These are phyloP conservation scores for Aramus guarauna DNA, from an alignment of 2,113 vertebrate species.

Conservation along the genomic window DNA sequence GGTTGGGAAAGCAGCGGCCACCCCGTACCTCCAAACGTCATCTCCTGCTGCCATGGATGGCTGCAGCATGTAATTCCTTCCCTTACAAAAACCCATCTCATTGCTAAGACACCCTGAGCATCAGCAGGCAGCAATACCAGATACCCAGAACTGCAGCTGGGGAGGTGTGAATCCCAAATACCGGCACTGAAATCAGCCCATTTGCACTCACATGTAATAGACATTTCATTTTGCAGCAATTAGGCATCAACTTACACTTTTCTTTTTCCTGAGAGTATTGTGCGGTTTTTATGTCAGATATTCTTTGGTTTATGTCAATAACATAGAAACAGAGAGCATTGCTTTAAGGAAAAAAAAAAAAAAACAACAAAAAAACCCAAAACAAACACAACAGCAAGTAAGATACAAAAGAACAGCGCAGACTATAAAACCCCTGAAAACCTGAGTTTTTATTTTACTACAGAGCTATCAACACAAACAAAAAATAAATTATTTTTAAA, in stretches of 20 bases:
- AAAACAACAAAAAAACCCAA: neutral
- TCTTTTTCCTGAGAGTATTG: neutral
- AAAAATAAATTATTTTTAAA: slow-evolving; percentile 41
- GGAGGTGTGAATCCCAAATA: neutral
- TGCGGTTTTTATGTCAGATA: neutral
- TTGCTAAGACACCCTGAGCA: neutral
- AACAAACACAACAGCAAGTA: neutral
- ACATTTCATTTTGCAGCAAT: neutral
- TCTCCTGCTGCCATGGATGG: too few relatives aligned
- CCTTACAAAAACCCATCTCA: neutral
- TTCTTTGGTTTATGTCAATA: neutral
- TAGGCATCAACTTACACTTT: neutral
- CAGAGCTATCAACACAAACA: neutral
- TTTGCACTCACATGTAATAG: neutral
- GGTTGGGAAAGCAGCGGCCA: rapidly evolving
- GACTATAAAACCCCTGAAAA: neutral
- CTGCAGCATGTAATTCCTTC: neutral
- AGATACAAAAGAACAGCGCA: neutral
- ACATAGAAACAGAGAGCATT: neutral
- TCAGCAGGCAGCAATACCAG: neutral
- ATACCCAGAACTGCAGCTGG: neutral
- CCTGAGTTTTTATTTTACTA: neutral
- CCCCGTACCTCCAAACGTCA: rapidly evolving
- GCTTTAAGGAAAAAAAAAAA: neutral
- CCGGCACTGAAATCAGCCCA: neutral